Base-by-base conservation (phyloP, 2,797 vertebrate genomes). In the Catostomus latipinnis region DNA sequence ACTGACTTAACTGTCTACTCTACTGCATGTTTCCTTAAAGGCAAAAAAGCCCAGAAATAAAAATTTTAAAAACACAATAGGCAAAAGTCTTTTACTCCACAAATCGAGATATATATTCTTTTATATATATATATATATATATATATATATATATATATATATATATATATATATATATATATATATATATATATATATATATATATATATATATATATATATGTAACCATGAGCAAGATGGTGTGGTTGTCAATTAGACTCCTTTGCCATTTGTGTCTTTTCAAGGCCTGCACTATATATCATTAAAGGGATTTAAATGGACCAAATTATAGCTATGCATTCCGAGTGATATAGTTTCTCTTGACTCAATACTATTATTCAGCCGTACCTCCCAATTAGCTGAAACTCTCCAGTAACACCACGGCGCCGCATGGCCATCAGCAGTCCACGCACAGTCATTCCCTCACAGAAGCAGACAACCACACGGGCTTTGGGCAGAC, bases 401-500 rank as follows among this genome's bases (percentile, higher is more conserved):
- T 97, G 95, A 86, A 99, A 97, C 87, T 99, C 97, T 66, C 96
- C 96, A 1, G 92, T 92, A 2, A 99, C 96, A 0, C 95, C 96
- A 6, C 97, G 93, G 18, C 98, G 95, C 57, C 94, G 94, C 97
- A 99, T 99, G 83, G 98, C 98, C 0, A 96, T 97, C 75, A 99
- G 95, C 45, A 99, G 96, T 0, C 97, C 93, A 3, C 98, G 94
- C 46, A 99, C 98, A 0, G 98, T 99, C 98, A 99, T 99, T 74
- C 98, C 98, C 87, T 99, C 98, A 0, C 98, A 99, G 93, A 99
- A 99, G 89, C 98, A 99, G 83, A 99, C 93, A 66, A 99, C 98
- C 78, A 99, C 98, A 3, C 96, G 94, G 0, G 98, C 97, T 89
- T 99, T 98, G 84, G 98, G 98, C 10, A 99, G 87, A 48, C 97